Base-by-base conservation (phyloP, 2,113 vertebrate genomes). In the Capreolus pygargus region DNA sequence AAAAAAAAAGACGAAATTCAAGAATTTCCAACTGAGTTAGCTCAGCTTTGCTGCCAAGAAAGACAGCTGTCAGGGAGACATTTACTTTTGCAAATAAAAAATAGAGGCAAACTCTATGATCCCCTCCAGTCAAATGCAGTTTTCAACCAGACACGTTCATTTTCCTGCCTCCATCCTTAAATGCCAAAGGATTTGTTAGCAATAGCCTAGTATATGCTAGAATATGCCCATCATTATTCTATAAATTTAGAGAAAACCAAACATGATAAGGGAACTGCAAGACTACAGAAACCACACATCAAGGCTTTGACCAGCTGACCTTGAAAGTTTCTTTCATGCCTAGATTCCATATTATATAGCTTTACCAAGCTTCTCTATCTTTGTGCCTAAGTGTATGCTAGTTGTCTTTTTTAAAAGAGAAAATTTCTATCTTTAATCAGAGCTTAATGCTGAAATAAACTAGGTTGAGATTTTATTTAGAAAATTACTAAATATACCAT, bases 401-500 rank as follows among this genome's bases (percentile, higher is more conserved):
- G 47, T n/a, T 70, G 83, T 54, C 39, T n/a, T 89, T 74, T 88
- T 64, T 45, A 82, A 90, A 57, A 11, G 79, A n/a, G 67, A 78
- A 94, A 27, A 74, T 67, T 82, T 17, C 93, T 47, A 33, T 25
- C 25, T 14, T 58, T 67, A 54, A 90, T 78, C 36, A 87, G 45
- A 91, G 50, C 61, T 86, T 88, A 95, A 45, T 54, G 47, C 47
- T 88, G 19, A 97, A 96, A 96, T 57, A 96, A 89, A 81, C 86
- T 60, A 85, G 1, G n/a, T 55, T 4, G 54, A 3, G 2, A 28
- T 86, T 91, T 93, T 83, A 83, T 84, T 89, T 85, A 15, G 25
- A 78, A 96, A 95, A 95, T 81, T 74, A 88, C 30, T 70, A 94
- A 97, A 78, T n/a, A 57, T 12, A 89, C 13, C 79, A 76, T 98